Base-by-base conservation (phyloP, 2,797 vertebrate species). In the Pangasius larnaudii region DNA sequence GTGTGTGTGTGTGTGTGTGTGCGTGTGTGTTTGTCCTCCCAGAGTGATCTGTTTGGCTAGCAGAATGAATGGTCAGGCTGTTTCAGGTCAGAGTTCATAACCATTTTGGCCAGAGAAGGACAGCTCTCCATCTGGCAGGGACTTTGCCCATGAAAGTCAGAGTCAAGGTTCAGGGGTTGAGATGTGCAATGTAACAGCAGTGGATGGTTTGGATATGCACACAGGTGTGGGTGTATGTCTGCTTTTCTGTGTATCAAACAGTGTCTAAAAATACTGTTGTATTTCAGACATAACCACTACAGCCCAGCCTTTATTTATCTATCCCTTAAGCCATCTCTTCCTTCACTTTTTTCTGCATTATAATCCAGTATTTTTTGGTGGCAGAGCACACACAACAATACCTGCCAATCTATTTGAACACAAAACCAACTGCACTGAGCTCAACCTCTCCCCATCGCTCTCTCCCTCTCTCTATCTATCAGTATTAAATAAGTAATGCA, bases 61-160 rank as follows among this genome's bases (percentile, higher is more conserved):
- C 82, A 86, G 67, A 77, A 86, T 81, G 86, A 88, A 71, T 87
- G 91, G 88, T 91, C 89, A 89, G 79, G 27, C 89, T 91, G 90
- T 84, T 90, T 74, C 80, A 79, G 90, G 91, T 84, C 88, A 91
- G 88, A 87, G 90, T 93, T 92, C 90, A 88, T 33, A 90, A 90
- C 93, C 94, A 93, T 94, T 93, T 94, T 91, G 90, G 85, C 75
- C 79, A 78, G 49, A 84, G 91, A 90, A 88, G 79, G 91, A 89
- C 89, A 83, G 85, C 85, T 88, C 90, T 92, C 95, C 95, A 96
- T 95, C 95, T 96, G 96, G 91, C 93, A 67, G 82, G 84, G 77
- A 89, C 89, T 87, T 53, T 86, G 11, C 75, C 78, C 84, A 85
- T 53, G 42, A 51, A 84, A 91, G 90, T 77, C 89, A 90, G 90